Conservation (phyloP, 1,140 invertebrate genomes). For the Hetaerina americana region DNA sequence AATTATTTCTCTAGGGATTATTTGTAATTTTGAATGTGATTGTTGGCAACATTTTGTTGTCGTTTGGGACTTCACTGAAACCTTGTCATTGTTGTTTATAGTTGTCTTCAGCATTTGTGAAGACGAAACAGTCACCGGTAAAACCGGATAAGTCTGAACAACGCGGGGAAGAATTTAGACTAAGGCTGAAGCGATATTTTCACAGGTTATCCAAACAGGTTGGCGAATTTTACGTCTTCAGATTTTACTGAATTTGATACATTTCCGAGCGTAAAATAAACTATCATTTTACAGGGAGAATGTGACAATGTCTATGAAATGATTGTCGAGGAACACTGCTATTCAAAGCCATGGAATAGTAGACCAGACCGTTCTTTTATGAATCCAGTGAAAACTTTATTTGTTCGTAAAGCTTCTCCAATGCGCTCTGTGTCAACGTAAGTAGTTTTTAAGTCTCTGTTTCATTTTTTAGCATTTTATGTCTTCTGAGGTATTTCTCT, state of each 20-base stretch:
- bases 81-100: background rate
- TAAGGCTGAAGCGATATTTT: background rate
- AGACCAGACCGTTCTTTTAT: constrained; percentile 50
- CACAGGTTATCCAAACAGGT: background rate
- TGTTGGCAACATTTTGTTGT: background rate
- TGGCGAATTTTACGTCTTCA: background rate
- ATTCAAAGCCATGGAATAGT: constrained; percentile 55
- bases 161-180: background rate
- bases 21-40: background rate
- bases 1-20: background rate
- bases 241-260: background rate
- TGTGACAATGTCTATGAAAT: background rate
- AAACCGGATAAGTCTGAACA: background rate
- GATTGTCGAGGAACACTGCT: constrained; percentile 44
- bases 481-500: no score
- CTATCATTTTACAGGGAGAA: background rate
- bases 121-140: background rate
- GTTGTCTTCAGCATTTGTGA: background rate
- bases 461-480: no score
- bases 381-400: constrained; percentile 42
- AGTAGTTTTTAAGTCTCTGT: no score
- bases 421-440: constrained; percentile 18
- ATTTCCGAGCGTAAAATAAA: no score
- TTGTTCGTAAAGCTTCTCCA: constrained; percentile 20
- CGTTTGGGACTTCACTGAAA: background rate